Conservation (phyloP, 2,888 invertebrate species). For the Cheilosia impressa region DNA sequence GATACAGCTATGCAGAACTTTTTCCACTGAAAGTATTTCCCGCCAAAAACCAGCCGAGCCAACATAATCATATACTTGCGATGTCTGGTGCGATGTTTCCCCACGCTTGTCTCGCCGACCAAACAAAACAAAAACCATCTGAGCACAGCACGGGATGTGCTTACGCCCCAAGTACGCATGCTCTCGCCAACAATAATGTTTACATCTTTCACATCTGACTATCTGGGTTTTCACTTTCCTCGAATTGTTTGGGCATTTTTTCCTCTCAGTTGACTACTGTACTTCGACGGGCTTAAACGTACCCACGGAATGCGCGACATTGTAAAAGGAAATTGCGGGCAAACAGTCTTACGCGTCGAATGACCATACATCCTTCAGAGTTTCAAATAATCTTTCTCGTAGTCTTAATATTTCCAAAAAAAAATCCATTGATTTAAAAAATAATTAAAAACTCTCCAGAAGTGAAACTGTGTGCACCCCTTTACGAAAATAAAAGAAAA, state of each 20-base stretch:
- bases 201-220: slow-evolving; percentile 45
- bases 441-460: background rate
- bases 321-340: slow-evolving; percentile 5
- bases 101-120: slow-evolving; percentile 27
- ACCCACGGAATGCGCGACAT: slow-evolving; percentile 7
- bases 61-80: slow-evolving; percentile 37
- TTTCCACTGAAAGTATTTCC: slow-evolving; percentile 13
- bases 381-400: background rate
- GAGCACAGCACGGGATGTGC: slow-evolving; percentile 41
- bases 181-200: slow-evolving; percentile 45
- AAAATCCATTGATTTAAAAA: slow-evolving; percentile 32
- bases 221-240: slow-evolving; percentile 62
- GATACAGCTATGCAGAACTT: too few species aligned
- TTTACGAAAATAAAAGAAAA: background rate
- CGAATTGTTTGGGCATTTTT: slow-evolving; percentile 29
- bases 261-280: slow-evolving; percentile 65
- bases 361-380: slow-evolving; percentile 63
- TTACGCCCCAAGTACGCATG: slow-evolving; percentile 32
- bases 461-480: slow-evolving; percentile 33
- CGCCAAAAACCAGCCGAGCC: slow-evolving; percentile 48
- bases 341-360: slow-evolving; percentile 29
- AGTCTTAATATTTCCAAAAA: slow-evolving; percentile 1
- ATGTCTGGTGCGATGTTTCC: slow-evolving; percentile 60
- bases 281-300: slow-evolving; percentile 46
- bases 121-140: slow-evolving; percentile 59